phyloP scores from a whole-genome alignment of 1,140 invertebrate genomes.

The Uloborus diversus region DNA sequence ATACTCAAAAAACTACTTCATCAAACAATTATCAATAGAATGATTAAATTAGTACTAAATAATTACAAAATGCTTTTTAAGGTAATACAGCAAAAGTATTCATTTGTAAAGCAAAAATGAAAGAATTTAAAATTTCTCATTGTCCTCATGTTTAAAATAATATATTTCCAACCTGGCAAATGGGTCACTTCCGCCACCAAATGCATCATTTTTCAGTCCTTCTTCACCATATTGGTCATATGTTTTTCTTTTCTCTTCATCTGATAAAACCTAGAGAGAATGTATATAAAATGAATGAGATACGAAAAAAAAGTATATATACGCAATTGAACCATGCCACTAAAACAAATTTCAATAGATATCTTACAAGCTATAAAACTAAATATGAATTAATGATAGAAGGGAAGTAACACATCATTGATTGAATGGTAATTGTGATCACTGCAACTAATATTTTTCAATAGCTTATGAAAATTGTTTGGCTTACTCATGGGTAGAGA shows the following conservation, averaged over 20 bases:
- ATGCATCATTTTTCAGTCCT: constrained; percentile 91
- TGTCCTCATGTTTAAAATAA: no score
- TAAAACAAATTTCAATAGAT: constrained; percentile 74
- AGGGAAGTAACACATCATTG: constrained; percentile 15
- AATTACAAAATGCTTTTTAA: no score
- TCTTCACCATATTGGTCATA: constrained; percentile 98
- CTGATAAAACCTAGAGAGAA: constrained; percentile 78
- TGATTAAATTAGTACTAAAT: no score
- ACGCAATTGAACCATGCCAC: constrained; percentile 69
- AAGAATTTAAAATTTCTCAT: no score
- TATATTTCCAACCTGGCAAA: constrained; percentile 73
- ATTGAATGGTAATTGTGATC: background rate
- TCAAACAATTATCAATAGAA: no score
- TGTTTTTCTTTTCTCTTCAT: constrained; percentile 91
- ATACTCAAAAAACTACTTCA: no score
- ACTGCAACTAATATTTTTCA: background rate
- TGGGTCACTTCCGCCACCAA: constrained; percentile 82
- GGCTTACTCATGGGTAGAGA: no score
- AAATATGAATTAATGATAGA: background rate
- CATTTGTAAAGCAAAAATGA: no score
- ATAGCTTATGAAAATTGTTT: no score
- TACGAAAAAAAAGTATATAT: background rate
- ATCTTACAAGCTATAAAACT: background rate
- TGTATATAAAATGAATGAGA: no score
- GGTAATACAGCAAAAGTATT: no score